Conservation (phyloP, 2,888 invertebrate genomes). For the Apotomis turbidana region DNA sequence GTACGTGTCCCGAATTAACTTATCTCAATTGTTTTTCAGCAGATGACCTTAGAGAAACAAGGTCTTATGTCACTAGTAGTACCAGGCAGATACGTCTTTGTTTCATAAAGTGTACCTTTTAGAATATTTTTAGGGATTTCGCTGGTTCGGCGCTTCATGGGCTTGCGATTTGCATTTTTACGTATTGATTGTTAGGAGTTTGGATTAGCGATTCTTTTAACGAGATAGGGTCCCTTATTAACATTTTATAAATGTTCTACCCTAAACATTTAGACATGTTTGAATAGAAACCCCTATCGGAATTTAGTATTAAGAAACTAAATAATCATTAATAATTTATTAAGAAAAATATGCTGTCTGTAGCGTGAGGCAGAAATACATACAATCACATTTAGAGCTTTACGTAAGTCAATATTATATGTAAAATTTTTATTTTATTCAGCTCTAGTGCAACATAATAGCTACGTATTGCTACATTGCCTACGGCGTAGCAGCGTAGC, state of each 20-base stretch:
- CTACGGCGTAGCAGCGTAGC: constrained; percentile 39
- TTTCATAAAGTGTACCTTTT: not conserved
- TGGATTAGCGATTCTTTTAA: constrained; percentile 6
- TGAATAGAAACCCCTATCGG: too few species aligned
- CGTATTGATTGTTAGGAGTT: constrained; percentile 23
- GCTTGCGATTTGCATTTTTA: constrained; percentile 31
- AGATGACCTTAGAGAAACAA: not conserved
- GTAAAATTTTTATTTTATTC: not conserved
- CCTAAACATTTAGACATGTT: too few species aligned
- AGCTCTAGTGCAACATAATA: not conserved
- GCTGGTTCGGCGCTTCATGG: constrained; percentile 22
- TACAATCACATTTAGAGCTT: too few species aligned
- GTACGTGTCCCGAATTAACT: constrained; percentile 60
- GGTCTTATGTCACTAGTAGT: not conserved
- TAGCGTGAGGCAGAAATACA: too few species aligned
- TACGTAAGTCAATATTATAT: not conserved
- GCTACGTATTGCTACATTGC: constrained; percentile 17
- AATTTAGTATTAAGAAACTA: too few species aligned
- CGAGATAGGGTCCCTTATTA: not conserved
- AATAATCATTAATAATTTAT: too few species aligned
- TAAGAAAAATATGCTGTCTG: too few species aligned
- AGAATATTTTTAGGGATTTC: constrained; percentile 34
- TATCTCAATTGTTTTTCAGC: constrained; percentile 46
- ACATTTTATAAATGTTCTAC: too few species aligned
- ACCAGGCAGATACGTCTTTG: not conserved